Conservation (phyloP, 2,113 vertebrate genomes). For the Cryptomyrus ogoouensis region DNA sequence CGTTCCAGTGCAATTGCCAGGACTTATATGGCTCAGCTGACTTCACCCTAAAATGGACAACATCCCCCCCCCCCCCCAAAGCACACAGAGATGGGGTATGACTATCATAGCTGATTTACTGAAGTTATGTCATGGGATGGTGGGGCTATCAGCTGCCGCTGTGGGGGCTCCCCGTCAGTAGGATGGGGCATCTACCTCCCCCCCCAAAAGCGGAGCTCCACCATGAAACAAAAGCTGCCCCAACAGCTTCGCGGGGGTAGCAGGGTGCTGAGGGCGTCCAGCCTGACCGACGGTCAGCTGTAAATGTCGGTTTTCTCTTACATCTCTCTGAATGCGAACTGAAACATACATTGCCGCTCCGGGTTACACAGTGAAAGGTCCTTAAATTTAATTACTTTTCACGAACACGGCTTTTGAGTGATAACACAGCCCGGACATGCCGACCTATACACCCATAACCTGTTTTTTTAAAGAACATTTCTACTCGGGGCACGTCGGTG, state of each 20-base stretch:
- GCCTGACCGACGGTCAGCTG: neutral
- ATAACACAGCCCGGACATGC: neutral
- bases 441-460: neutral
- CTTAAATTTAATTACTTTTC: neutral
- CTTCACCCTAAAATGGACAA: constrained; percentile 61
- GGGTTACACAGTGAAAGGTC: neutral
- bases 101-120: constrained; percentile 70
- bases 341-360: neutral
- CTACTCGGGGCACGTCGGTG: neutral
- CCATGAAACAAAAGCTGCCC: neutral
- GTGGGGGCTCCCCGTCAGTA: neutral
- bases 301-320: neutral
- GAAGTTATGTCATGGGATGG: constrained; percentile 45
- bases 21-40: constrained; percentile 64
- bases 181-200: neutral
- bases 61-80: constrained; percentile 57
- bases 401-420: neutral
- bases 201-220: neutral
- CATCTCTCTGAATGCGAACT: neutral
- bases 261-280: neutral
- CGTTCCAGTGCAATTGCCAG: constrained; percentile 52
- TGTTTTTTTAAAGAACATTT: neutral
- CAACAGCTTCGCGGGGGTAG: neutral
- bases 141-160: neutral
- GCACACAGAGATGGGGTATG: constrained; percentile 63